These are phyloP conservation scores for Parnassius glacialis DNA, from an alignment of 2,888 invertebrate genomes.

Conservation along the genomic window DNA sequence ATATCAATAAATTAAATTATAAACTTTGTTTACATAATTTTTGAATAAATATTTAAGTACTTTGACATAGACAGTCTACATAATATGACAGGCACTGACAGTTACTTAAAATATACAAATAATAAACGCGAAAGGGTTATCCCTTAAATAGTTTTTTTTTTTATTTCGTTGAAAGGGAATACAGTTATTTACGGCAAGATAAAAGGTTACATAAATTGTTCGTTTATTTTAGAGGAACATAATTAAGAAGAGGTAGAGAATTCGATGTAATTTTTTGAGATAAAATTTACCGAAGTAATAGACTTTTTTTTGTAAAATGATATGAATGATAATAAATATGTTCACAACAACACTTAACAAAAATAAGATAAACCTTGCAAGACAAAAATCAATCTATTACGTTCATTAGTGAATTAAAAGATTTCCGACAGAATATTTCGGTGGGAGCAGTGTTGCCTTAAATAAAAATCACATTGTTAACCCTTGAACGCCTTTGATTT, in stretches of 20 bases:
- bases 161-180: slow-evolving; percentile 1
- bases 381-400: neutral
- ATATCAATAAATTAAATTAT: too few species aligned
- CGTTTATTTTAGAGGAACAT: slow-evolving; percentile 36
- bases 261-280: slow-evolving; percentile 36
- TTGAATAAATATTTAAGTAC: too few species aligned
- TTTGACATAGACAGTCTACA: neutral
- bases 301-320: neutral
- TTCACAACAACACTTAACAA: slow-evolving; percentile 5
- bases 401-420: slow-evolving; percentile 2
- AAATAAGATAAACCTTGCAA: slow-evolving; percentile 1
- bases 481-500: slow-evolving; percentile 16
- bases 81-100: slow-evolving; percentile 1
- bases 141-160: neutral
- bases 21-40: too few species aligned
- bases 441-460: slow-evolving; percentile 12
- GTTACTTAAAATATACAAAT: slow-evolving; percentile 2
- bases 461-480: slow-evolving; percentile 17
- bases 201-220: slow-evolving; percentile 10
- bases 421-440: slow-evolving; percentile 11
- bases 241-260: slow-evolving; percentile 38
- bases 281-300: neutral
- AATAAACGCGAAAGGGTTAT: neutral
- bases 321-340: neutral
- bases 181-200: neutral